Evolutionary conservation across 2,888 invertebrate genomes (phyloP).

Genomic region (Cryptocephalus primarius): DNA sequence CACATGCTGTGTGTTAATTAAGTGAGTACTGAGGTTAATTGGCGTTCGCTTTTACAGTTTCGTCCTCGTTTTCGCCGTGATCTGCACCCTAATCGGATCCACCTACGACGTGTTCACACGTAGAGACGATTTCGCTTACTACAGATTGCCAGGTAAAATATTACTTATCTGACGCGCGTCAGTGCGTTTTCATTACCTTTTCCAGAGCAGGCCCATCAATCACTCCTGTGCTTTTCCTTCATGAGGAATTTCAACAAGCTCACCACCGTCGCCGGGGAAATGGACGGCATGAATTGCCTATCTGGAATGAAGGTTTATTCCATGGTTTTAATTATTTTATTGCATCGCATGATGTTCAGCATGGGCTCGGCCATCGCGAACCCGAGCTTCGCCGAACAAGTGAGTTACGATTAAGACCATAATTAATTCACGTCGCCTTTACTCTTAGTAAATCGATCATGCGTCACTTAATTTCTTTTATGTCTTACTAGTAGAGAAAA

Average conservation of each 20-base stretch:
- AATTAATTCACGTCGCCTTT: too few species aligned
- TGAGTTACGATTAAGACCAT: constrained; percentile 7
- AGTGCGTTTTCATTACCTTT: too few species aligned
- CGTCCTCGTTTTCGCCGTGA: background rate
- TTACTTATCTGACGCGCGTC: background rate
- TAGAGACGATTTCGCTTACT: constrained; percentile 9
- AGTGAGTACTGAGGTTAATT: background rate
- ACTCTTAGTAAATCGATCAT: too few species aligned
- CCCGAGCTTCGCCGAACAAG: constrained; percentile 24
- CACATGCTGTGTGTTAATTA: background rate
- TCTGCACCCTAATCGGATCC: constrained; percentile 5
- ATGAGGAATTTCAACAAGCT: constrained; percentile 23
- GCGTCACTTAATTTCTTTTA: too few species aligned
- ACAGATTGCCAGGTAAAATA: constrained; percentile 5
- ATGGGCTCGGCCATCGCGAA: constrained; percentile 27
- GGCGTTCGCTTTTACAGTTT: background rate
- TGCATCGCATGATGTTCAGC: constrained; percentile 28
- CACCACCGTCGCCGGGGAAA: constrained; percentile 12
- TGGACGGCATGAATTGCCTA: constrained; percentile 24
- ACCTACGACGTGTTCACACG: constrained; percentile 13
- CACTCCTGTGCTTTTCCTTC: constrained; percentile 18
- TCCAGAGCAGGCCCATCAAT: too few species aligned
- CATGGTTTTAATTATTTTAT: constrained; percentile 25
- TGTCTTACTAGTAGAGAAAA: too few species aligned
- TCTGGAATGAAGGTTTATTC: constrained; percentile 27